Percentiles rank a stretch among this genome's conserved stretches.
Conservation (phyloP, 2,888 invertebrate genomes). For the Patella caerulea region DNA sequence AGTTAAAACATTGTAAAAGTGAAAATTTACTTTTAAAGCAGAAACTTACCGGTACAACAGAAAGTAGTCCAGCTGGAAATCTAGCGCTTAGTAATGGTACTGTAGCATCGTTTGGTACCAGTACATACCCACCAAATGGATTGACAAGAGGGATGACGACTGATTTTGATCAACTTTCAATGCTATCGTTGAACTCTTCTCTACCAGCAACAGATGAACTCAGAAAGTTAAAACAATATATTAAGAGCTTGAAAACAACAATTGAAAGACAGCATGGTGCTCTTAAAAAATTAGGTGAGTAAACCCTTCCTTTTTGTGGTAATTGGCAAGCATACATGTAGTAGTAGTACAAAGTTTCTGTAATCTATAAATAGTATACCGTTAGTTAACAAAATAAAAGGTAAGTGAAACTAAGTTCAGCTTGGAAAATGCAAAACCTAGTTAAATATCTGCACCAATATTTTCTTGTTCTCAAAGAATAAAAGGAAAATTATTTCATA, state of each 20-base stretch:
- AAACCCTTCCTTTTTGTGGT: background rate
- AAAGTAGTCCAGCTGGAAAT: background rate
- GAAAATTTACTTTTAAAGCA: background rate
- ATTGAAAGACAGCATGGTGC: background rate
- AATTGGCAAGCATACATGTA: too few relatives aligned
- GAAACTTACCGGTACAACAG: background rate
- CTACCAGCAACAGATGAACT: background rate
- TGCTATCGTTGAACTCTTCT: background rate
- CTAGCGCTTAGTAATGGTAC: too few relatives aligned
- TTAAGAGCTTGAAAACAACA: background rate
- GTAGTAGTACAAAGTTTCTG: too few relatives aligned
- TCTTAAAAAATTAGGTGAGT: conserved; percentile 3
- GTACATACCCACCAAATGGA: background rate
- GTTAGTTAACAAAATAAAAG: too few relatives aligned
- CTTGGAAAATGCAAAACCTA: too few relatives aligned
- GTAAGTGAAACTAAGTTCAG: too few relatives aligned
- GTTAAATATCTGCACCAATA: too few relatives aligned
- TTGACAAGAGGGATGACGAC: background rate
- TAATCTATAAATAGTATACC: too few relatives aligned
- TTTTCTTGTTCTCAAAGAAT: too few relatives aligned
- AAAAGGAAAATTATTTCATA: too few relatives aligned
- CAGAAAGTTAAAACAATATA: background rate
- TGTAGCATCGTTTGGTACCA: too few relatives aligned
- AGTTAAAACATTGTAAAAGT: background rate
- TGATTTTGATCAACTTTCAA: background rate